A percentile compares a stretch with the other conserved stretches of the same genome.
Conservation (phyloP, 2,888 invertebrate genomes). For the Reticulitermes lucifugus region DNA sequence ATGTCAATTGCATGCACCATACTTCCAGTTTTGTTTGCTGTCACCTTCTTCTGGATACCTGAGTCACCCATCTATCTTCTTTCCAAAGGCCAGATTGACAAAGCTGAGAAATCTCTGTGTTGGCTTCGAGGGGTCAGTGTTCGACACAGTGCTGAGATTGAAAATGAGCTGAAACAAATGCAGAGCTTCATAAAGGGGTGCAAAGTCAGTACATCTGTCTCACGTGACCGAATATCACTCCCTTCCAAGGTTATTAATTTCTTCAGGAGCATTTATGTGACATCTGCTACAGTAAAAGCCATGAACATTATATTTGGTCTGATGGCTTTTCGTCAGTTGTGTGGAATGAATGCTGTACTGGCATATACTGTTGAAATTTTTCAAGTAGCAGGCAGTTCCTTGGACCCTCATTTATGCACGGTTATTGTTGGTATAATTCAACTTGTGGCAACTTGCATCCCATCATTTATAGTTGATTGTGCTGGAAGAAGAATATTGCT, state of each 20-base stretch:
- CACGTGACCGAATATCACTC: background rate
- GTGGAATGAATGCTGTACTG: slow-evolving; percentile 84
- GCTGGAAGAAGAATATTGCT: slow-evolving; percentile 81
- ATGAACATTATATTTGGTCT: slow-evolving; percentile 80
- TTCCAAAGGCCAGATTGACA: slow-evolving; percentile 68
- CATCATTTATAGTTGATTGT: slow-evolving; percentile 81
- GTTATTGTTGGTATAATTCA: slow-evolving; percentile 83
- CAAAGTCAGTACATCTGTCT: background rate
- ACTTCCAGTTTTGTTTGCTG: slow-evolving; percentile 71
- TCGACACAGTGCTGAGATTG: slow-evolving; percentile 68
- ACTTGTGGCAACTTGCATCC: slow-evolving; percentile 75
- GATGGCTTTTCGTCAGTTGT: slow-evolving; percentile 85
- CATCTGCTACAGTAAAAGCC: slow-evolving; percentile 79
- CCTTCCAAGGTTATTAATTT: background rate
- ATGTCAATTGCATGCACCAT: slow-evolving; percentile 73
- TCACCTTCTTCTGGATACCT: slow-evolving; percentile 78
- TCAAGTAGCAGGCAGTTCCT: slow-evolving; percentile 54
- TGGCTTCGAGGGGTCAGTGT: slow-evolving; percentile 74
- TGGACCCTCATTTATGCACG: slow-evolving; percentile 51
- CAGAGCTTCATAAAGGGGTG: slow-evolving; percentile 61
- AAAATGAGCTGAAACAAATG: slow-evolving; percentile 70
- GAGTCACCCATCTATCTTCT: slow-evolving; percentile 84
- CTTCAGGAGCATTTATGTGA: slow-evolving; percentile 71
- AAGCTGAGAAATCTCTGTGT: slow-evolving; percentile 74
- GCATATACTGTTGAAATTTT: slow-evolving; percentile 81